phyloP scores from a whole-genome alignment of 2,888 invertebrate species.

The Phengaris arion region DNA sequence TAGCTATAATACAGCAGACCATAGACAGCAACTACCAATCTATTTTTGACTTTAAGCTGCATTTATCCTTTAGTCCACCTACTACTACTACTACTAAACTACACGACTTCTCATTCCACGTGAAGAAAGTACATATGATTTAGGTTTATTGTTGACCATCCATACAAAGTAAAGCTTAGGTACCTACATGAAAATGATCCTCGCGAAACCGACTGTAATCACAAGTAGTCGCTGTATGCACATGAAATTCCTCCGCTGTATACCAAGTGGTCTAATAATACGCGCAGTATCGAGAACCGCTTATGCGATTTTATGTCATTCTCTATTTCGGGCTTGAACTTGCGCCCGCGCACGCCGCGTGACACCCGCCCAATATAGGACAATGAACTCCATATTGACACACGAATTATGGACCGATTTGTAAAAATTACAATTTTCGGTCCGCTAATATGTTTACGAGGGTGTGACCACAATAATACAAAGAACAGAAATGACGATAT shows the following conservation, averaged over 20 bases:
- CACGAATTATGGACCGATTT: background rate
- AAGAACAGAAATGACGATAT: background rate
- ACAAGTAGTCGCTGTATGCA: background rate
- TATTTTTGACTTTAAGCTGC: background rate
- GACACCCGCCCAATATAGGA: conserved; percentile 43
- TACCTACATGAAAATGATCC: background rate
- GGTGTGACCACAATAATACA: background rate
- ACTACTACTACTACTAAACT: background rate
- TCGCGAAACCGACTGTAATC: background rate
- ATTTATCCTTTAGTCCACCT: background rate
- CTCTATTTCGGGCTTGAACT: conserved; percentile 70
- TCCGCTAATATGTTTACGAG: conserved; percentile 38
- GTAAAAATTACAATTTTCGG: background rate
- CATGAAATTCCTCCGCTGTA: conserved; percentile 16
- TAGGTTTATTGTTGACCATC: background rate
- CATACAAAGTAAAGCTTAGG: background rate
- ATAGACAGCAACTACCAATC: background rate
- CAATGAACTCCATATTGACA: conserved; percentile 34
- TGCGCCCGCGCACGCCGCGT: conserved; percentile 41
- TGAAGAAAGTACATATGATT: background rate
- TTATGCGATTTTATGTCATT: conserved; percentile 76
- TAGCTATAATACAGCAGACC: background rate
- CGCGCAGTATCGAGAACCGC: conserved; percentile 59
- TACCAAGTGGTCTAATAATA: conserved; percentile 26
- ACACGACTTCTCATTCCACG: background rate